Percentiles rank a stretch among this genome's conserved stretches.
These are phyloP conservation scores for Vultur gryphus DNA, from an alignment of 2,797 vertebrate species.

Conservation along the genomic window DNA sequence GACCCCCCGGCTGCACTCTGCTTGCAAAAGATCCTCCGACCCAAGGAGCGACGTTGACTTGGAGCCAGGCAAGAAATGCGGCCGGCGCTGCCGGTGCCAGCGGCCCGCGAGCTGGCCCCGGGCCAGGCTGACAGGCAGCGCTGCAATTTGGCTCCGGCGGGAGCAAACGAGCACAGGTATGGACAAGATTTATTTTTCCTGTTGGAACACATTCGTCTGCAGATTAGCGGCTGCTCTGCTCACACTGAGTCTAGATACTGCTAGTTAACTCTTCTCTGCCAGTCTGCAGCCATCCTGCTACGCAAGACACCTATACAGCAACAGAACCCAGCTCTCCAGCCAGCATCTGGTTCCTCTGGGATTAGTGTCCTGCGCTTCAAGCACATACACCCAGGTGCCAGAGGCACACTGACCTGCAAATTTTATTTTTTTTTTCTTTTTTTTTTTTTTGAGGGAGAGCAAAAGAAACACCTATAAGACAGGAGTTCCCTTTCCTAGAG, in stretches of 20 bases:
- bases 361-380: accelerated
- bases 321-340: neutral
- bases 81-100: neutral
- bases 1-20: accelerated
- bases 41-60: neutral
- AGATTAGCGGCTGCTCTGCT: neutral
- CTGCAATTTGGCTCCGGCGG: neutral
- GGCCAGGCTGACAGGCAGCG: neutral
- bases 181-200: slow-evolving; percentile 4
- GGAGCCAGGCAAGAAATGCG: neutral
- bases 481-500: neutral
- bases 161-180: neutral
- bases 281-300: neutral
- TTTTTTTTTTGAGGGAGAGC: neutral
- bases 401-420: neutral
- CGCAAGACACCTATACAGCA: neutral
- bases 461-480: neutral
- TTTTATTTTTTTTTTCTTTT: no score
- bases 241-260: neutral
- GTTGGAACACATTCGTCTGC: neutral
- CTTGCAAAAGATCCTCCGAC: neutral
- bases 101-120: neutral
- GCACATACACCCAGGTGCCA: neutral
- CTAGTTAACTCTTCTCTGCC: neutral
- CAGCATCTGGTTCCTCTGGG: neutral